Percentiles rank a stretch among this genome's conserved stretches.
Evolutionary conservation across 2,888 invertebrate genomes (phyloP).

Genomic region (Chrysolina haemoptera): DNA sequence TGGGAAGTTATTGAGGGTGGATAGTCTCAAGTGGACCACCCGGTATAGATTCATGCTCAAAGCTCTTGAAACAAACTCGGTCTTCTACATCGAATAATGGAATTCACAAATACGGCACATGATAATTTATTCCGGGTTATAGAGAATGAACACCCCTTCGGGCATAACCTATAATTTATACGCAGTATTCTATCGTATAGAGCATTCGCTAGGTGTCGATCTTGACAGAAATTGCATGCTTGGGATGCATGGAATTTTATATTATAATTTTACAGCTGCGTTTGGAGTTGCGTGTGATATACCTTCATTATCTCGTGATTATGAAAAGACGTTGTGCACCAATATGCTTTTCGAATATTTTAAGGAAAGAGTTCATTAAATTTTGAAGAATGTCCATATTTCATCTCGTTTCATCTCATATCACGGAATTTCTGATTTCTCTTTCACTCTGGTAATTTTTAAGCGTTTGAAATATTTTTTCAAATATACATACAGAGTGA

Average conservation of each 20-base stretch:
- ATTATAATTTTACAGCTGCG: slow-evolving; percentile 21
- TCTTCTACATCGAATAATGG: neutral
- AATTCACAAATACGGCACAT: neutral
- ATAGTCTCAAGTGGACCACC: too few species aligned
- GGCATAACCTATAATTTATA: slow-evolving; percentile 23
- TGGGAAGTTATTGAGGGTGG: too few species aligned
- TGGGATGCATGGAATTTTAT: slow-evolving; percentile 24
- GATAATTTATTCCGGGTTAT: neutral
- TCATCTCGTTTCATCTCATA: neutral
- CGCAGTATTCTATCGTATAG: slow-evolving; percentile 14
- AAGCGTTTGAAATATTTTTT: too few species aligned
- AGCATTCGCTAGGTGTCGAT: slow-evolving; percentile 15
- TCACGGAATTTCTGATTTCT: too few species aligned
- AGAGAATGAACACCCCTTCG: neutral
- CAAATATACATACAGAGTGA: too few species aligned
- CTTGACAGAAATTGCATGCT: slow-evolving; percentile 20
- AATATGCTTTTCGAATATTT: slow-evolving; percentile 2
- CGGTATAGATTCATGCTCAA: too few species aligned
- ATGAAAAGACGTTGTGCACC: neutral
- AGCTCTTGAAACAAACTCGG: too few species aligned
- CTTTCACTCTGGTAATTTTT: too few species aligned
- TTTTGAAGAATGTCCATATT: neutral
- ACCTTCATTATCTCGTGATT: slow-evolving; percentile 6
- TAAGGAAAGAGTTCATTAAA: neutral
- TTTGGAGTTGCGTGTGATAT: slow-evolving; percentile 13